phyloP scores from a whole-genome alignment of 2,113 vertebrate genomes.

The Herpetotheres cachinnans region DNA sequence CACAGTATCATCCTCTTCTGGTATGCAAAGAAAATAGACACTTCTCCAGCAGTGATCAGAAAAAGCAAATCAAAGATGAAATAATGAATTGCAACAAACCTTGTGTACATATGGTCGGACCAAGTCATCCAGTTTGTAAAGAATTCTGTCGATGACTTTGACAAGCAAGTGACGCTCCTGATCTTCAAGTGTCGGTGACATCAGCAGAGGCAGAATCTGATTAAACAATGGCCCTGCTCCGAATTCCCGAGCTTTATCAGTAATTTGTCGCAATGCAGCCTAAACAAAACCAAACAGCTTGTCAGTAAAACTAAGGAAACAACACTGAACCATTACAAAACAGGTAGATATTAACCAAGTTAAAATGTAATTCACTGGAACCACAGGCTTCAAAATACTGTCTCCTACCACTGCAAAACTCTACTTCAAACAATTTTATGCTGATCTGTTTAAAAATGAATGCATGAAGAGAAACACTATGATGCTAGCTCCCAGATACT shows the following conservation, averaged over 20 bases:
- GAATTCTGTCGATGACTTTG: constrained; percentile 97
- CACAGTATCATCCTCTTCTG: neutral
- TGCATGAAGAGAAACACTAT: neutral
- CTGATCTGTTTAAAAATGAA: neutral
- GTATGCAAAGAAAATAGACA: neutral
- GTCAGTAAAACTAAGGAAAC: neutral
- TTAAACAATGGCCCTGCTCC: constrained; percentile 96
- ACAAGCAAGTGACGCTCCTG: constrained; percentile 97
- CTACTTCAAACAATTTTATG: neutral
- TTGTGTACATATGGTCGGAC: constrained; percentile 98
- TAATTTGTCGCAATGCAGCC: constrained; percentile 96
- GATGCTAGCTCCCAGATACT: neutral
- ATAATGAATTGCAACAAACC: constrained; percentile 66
- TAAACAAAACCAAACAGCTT: constrained; percentile 20
- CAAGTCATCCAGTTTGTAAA: constrained; percentile 97
- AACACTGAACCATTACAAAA: neutral
- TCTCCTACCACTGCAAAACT: neutral
- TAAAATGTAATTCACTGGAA: neutral
- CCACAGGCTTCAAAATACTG: neutral
- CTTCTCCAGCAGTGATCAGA: neutral
- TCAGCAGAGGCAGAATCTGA: constrained; percentile 95
- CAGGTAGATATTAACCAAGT: neutral
- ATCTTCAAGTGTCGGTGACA: constrained; percentile 98
- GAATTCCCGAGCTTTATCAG: constrained; percentile 97
- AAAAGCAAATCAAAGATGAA: neutral